A percentile compares a stretch with the other conserved stretches of the same genome.
phyloP scores from a whole-genome alignment of 2,797 vertebrate genomes.

The Hephaestus fuliginosus region DNA sequence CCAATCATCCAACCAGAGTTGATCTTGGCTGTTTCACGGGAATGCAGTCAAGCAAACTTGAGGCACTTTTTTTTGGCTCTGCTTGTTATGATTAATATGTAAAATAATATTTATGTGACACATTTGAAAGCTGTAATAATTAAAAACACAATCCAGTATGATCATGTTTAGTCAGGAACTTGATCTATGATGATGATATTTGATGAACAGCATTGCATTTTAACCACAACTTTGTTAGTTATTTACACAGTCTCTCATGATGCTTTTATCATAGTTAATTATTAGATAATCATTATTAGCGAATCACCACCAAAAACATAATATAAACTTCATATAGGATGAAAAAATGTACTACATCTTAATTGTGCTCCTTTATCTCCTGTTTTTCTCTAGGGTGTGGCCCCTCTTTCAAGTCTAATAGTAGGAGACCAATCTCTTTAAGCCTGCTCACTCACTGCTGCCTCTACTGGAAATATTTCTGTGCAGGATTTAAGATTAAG shows the following conservation, averaged over 20 bases:
- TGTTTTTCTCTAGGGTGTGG: constrained; percentile 83
- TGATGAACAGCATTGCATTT: constrained; percentile 30
- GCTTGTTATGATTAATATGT: constrained; percentile 35
- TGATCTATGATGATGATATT: constrained; percentile 20
- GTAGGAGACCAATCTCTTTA: constrained; percentile 94
- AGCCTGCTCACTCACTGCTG: constrained; percentile 85
- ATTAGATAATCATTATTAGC: constrained; percentile 9
- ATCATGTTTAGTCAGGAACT: constrained; percentile 15
- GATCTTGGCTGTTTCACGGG: constrained; percentile 44
- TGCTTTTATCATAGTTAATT: constrained; percentile 13
- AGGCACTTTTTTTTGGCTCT: background rate
- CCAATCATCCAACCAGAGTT: constrained; percentile 37
- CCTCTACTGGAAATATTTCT: constrained; percentile 79
- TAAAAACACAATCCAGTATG: constrained; percentile 30
- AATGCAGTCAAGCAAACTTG: constrained; percentile 13
- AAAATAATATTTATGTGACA: constrained; percentile 40
- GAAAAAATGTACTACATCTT: constrained; percentile 9
- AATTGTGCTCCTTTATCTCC: constrained; percentile 60
- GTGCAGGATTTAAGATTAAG: constrained; percentile 54
- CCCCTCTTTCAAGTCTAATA: constrained; percentile 93
- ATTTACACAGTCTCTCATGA: constrained; percentile 25
- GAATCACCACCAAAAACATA: background rate
- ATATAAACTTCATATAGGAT: background rate
- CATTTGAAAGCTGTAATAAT: constrained; percentile 40
- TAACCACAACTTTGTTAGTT: constrained; percentile 22